These are phyloP conservation scores for Spilosoma lubricipeda DNA, from an alignment of 2,888 invertebrate species.

Conservation along the genomic window DNA sequence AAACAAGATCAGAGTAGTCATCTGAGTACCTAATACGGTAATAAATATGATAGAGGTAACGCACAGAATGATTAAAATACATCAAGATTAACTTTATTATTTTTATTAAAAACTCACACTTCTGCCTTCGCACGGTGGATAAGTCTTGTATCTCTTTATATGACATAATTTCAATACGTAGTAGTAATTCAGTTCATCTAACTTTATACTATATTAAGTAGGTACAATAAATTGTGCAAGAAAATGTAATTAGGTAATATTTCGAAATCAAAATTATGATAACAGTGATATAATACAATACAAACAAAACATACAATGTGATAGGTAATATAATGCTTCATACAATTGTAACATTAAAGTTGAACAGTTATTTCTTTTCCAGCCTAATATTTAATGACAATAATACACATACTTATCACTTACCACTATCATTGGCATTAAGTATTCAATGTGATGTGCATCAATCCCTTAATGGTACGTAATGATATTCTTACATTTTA, in stretches of 20 bases:
- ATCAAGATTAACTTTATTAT: slow-evolving; percentile 29
- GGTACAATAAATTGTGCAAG: slow-evolving; percentile 49
- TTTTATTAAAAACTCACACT: slow-evolving; percentile 77
- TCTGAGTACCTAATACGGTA: too few species aligned
- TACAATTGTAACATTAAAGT: neutral
- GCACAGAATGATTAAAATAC: slow-evolving; percentile 10
- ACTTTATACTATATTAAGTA: slow-evolving; percentile 29
- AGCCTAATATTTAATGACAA: neutral
- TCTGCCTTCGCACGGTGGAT: slow-evolving; percentile 71
- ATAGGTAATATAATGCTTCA: slow-evolving; percentile 11
- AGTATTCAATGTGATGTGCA: neutral
- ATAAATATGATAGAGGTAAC: neutral
- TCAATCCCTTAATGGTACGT: neutral
- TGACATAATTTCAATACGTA: slow-evolving; percentile 55
- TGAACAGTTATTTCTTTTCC: neutral
- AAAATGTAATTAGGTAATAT: slow-evolving; percentile 33
- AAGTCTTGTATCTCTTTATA: slow-evolving; percentile 83
- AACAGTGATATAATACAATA: slow-evolving; percentile 25
- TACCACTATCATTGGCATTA: neutral
- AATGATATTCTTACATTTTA: neutral
- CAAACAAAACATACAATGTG: slow-evolving; percentile 22
- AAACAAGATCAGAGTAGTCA: too few species aligned
- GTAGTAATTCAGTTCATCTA: slow-evolving; percentile 47
- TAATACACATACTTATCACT: neutral
- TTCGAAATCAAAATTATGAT: slow-evolving; percentile 30